Evolutionary conservation across 2,888 invertebrate species (phyloP).

Genomic region (Nephrocerus scutellatus): DNA sequence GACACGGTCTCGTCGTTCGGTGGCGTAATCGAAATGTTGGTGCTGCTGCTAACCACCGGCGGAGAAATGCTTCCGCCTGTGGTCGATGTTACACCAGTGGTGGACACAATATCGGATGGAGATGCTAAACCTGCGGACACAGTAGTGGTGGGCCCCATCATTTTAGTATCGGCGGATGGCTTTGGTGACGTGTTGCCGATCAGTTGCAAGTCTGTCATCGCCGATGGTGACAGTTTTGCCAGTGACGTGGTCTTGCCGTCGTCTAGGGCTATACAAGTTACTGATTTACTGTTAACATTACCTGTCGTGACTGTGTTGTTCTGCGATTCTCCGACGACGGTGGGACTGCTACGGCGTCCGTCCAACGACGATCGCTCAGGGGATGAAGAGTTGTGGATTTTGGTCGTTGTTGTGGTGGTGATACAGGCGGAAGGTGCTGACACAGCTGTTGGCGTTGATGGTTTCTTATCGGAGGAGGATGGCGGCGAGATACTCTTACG

Average conservation of each 20-base stretch:
- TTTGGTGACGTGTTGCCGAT: slow-evolving; percentile 14
- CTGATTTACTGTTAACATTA: slow-evolving; percentile 28
- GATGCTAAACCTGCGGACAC: too few relatives aligned
- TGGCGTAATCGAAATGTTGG: slow-evolving; percentile 28
- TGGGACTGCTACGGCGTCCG: slow-evolving; percentile 29
- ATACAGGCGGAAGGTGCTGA: slow-evolving; percentile 13
- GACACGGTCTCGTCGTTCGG: slow-evolving; percentile 37
- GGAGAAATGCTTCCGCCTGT: slow-evolving; percentile 41
- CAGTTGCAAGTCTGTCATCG: not conserved
- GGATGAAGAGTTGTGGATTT: slow-evolving; percentile 21
- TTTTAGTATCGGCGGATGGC: too few relatives aligned
- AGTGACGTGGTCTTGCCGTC: not conserved
- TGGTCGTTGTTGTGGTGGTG: slow-evolving; percentile 20
- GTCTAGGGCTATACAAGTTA: too few relatives aligned
- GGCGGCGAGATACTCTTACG: slow-evolving; percentile 29
- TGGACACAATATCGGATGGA: slow-evolving; percentile 29
- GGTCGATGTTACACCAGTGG: slow-evolving; percentile 40
- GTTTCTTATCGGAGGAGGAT: slow-evolving; percentile 28
- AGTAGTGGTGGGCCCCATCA: too few relatives aligned
- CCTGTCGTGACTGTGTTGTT: slow-evolving; percentile 26
- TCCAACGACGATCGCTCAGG: slow-evolving; percentile 13
- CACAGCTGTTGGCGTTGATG: slow-evolving; percentile 26
- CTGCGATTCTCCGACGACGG: slow-evolving; percentile 26
- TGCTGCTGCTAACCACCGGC: slow-evolving; percentile 45
- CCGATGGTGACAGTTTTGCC: not conserved